A percentile compares a stretch with the other conserved stretches of the same genome.
Evolutionary conservation across 2,888 invertebrate species (phyloP).

Genomic region (Oscheius sp.): DNA sequence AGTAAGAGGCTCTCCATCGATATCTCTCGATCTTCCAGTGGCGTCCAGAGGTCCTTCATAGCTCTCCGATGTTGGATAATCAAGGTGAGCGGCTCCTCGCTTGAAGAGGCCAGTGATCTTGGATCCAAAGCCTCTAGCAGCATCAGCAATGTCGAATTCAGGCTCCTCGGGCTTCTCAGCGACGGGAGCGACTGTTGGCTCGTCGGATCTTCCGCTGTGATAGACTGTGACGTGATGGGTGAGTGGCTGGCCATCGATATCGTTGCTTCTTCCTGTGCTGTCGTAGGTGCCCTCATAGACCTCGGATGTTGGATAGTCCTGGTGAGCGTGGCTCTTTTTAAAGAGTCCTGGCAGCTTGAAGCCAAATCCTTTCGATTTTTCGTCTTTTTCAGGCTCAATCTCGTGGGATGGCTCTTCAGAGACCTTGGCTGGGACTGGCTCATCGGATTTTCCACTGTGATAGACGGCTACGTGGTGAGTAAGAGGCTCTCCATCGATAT

Average conservation of each 20-base stretch:
- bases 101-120: constrained; percentile 43
- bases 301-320: constrained; percentile 39
- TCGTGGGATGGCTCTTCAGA: constrained; percentile 2
- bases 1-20: constrained; percentile 37
- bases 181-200: not conserved
- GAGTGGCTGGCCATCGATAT: constrained; percentile 12
- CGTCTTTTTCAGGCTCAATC: not conserved
- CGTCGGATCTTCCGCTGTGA: not conserved
- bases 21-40: constrained; percentile 19
- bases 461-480: constrained; percentile 37
- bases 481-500: constrained; percentile 43
- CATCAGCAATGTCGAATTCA: not conserved
- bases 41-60: constrained; percentile 39
- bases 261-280: not conserved
- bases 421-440: not conserved
- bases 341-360: constrained; percentile 42
- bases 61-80: constrained; percentile 37
- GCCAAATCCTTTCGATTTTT: not conserved
- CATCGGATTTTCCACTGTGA: constrained; percentile 30
- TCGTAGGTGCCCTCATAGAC: constrained; percentile 34
- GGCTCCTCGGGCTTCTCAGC: not conserved
- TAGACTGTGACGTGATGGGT: constrained; percentile 14
- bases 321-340: constrained; percentile 34
- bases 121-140: constrained; percentile 4
- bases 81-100: constrained; percentile 36